phyloP scores from a whole-genome alignment of 2,888 invertebrate species.

The Parascotia fuliginaria region DNA sequence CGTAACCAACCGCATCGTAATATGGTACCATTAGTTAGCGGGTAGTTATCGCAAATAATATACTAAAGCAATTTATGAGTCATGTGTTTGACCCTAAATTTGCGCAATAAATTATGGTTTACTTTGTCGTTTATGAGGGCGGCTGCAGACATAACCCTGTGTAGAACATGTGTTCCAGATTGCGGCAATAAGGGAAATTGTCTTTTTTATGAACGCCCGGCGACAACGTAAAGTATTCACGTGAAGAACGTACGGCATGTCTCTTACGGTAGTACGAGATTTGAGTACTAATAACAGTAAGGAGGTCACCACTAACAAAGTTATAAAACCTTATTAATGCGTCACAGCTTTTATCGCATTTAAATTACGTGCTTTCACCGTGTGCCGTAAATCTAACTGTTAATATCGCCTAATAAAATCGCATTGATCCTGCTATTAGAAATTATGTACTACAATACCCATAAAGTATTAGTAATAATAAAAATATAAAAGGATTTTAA shows the following conservation, averaged over 20 bases:
- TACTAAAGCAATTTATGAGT: slow-evolving; percentile 76
- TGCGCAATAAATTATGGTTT: slow-evolving; percentile 83
- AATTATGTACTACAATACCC: too few relatives aligned
- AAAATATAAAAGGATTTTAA: slow-evolving; percentile 27
- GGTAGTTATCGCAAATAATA: slow-evolving; percentile 64
- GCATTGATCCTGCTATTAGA: neutral
- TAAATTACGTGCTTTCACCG: slow-evolving; percentile 23
- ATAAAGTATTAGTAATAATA: too few relatives aligned
- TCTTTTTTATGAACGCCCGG: slow-evolving; percentile 83
- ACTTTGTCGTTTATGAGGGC: slow-evolving; percentile 85
- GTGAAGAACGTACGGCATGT: slow-evolving; percentile 51
- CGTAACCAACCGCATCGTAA: slow-evolving; percentile 34
- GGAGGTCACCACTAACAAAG: slow-evolving; percentile 12
- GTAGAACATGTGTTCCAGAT: slow-evolving; percentile 83
- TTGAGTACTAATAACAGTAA: slow-evolving; percentile 43
- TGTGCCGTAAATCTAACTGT: slow-evolving; percentile 12
- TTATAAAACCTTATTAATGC: slow-evolving; percentile 16
- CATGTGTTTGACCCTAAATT: slow-evolving; percentile 82
- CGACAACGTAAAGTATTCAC: slow-evolving; percentile 78
- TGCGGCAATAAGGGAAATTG: slow-evolving; percentile 85
- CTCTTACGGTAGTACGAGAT: slow-evolving; percentile 56
- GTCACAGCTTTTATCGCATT: slow-evolving; percentile 18
- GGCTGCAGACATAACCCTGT: slow-evolving; percentile 77
- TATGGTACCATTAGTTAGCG: slow-evolving; percentile 49
- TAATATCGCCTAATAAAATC: too few relatives aligned